Evolutionary conservation across 1,140 invertebrate species (phyloP).

Genomic region (Venustaconcha ellipsiformis): DNA sequence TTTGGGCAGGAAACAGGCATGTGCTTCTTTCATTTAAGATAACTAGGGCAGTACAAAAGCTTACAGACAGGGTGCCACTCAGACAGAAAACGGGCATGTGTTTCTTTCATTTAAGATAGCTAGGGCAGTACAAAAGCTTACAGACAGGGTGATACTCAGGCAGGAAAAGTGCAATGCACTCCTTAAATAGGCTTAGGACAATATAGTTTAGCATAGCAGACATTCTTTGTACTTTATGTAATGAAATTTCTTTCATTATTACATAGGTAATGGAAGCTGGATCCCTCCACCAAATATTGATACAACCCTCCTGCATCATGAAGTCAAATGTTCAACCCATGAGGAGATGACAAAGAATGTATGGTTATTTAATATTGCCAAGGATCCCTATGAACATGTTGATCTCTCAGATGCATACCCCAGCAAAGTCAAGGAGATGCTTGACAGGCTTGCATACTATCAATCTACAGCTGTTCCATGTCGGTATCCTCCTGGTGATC

Average conservation of each 20-base stretch:
- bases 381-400: conserved; percentile 45
- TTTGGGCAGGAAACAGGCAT: too few species aligned
- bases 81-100: too few species aligned
- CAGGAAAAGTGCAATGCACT: too few species aligned
- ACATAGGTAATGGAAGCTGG: conserved; percentile 35
- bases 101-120: too few species aligned
- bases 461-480: conserved; percentile 49
- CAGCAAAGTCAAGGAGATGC: conserved; percentile 39
- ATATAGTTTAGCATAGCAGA: too few species aligned
- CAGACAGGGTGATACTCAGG: too few species aligned
- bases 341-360: conserved; percentile 39
- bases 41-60: too few species aligned
- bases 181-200: too few species aligned
- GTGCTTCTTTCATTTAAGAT: too few species aligned
- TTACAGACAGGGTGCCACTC: too few species aligned
- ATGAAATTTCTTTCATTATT: not conserved
- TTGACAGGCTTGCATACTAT: conserved; percentile 42
- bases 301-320: not conserved
- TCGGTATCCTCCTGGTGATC: conserved; percentile 43
- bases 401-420: conserved; percentile 40
- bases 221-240: too few species aligned
- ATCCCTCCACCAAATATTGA: conserved; percentile 25
- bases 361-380: conserved; percentile 54
- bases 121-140: too few species aligned
- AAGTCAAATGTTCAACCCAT: not conserved